These are phyloP conservation scores for Saccostrea glomerata DNA, from an alignment of 1,140 invertebrate genomes.

Conservation along the genomic window DNA sequence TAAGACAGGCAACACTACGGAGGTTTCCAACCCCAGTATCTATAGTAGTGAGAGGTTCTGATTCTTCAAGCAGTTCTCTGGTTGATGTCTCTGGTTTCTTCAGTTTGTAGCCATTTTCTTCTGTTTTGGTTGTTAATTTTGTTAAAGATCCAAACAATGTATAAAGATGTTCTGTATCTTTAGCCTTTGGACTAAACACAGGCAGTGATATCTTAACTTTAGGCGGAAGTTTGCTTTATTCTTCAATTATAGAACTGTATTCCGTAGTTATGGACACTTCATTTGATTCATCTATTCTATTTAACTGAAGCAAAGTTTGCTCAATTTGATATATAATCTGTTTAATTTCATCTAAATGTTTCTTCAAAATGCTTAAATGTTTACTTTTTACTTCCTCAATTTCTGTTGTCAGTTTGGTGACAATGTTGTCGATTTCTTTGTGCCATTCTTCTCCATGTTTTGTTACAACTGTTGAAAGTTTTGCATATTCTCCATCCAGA, in stretches of 20 bases:
- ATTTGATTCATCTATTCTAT: background rate
- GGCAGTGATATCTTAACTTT: background rate
- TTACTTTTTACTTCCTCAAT: background rate
- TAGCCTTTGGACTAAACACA: background rate
- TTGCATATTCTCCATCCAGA: background rate
- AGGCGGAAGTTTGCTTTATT: background rate
- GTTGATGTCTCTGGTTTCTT: background rate
- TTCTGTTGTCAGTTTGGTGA: background rate
- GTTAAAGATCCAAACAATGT: background rate
- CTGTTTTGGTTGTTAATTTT: background rate
- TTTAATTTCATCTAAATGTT: constrained; percentile 22
- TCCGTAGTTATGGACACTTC: background rate
- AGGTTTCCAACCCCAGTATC: background rate
- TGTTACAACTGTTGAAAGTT: background rate
- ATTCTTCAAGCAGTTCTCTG: background rate
- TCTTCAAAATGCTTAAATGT: background rate
- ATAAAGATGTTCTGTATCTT: background rate
- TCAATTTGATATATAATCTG: background rate
- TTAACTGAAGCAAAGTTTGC: background rate
- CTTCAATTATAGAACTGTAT: background rate
- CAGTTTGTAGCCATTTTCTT: constrained; percentile 8
- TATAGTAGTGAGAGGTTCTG: background rate
- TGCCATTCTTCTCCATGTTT: background rate
- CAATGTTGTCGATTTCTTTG: constrained; percentile 3
- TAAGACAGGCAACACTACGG: background rate